phyloP scores from a whole-genome alignment of 2,113 vertebrate species.

The Pteruthius melanotis region DNA sequence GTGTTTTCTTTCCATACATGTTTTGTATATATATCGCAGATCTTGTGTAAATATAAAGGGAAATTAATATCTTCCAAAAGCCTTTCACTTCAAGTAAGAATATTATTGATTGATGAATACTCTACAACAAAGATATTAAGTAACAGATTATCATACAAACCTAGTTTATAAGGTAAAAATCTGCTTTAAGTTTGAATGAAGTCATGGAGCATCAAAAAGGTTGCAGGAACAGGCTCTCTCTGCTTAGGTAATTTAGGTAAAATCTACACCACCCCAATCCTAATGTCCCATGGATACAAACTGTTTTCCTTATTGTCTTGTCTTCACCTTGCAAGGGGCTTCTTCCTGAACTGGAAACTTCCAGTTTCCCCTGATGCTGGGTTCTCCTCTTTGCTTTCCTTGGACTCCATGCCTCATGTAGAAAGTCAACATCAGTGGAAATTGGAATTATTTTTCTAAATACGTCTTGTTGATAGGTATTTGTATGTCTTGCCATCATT shows the following conservation, averaged over 20 bases:
- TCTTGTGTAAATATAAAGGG: background rate
- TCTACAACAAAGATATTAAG: background rate
- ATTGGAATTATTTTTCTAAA: background rate
- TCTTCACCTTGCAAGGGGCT: background rate
- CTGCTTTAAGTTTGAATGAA: background rate
- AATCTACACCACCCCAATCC: background rate
- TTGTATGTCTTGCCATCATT: background rate
- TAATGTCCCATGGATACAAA: background rate
- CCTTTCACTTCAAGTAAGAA: background rate
- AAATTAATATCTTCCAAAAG: background rate
- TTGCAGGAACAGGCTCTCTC: background rate
- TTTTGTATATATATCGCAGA: background rate
- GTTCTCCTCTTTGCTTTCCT: background rate
- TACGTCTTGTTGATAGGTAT: background rate
- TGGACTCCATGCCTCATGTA: background rate
- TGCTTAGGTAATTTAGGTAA: background rate
- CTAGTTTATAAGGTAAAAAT: background rate
- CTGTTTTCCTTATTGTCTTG: background rate
- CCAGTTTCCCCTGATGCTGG: background rate
- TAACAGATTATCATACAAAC: background rate
- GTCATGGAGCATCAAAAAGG: background rate
- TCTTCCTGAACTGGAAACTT: background rate
- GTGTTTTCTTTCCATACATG: background rate
- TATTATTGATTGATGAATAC: background rate
- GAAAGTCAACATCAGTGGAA: background rate